phyloP scores from a whole-genome alignment of 2,797 vertebrate species.

The Sparidentex hasta region DNA sequence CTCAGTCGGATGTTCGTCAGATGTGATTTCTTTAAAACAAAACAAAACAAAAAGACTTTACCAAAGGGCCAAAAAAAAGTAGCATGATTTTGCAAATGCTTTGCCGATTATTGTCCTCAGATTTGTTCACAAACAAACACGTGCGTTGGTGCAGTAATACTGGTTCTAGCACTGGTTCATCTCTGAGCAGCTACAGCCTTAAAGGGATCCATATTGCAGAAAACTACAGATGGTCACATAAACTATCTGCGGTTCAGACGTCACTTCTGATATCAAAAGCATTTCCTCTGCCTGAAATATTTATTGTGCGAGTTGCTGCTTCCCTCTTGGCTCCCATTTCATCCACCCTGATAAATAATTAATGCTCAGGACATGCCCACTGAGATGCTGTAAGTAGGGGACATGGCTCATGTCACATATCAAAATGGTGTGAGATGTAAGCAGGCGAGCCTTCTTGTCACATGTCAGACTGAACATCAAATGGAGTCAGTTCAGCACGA shows the following conservation, averaged over 20 bases:
- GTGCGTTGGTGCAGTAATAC: not conserved
- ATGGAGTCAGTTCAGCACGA: constrained; percentile 28
- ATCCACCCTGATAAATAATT: constrained; percentile 60
- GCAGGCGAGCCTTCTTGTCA: constrained; percentile 30
- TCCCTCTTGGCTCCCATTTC: constrained; percentile 44
- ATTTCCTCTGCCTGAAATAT: constrained; percentile 18
- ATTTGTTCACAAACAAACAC: not conserved
- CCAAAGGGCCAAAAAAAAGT: not conserved
- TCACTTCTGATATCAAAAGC: constrained; percentile 16
- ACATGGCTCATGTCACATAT: constrained; percentile 56
- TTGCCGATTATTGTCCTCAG: not conserved
- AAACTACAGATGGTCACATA: not conserved
- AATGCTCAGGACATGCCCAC: constrained; percentile 50
- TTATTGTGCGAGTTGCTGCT: constrained; percentile 17
- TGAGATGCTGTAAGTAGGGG: constrained; percentile 52
- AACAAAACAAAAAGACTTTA: too few species aligned
- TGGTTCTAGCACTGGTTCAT: not conserved
- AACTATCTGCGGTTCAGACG: constrained; percentile 9
- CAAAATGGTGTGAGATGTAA: constrained; percentile 42
- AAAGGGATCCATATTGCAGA: not conserved
- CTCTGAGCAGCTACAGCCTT: not conserved
- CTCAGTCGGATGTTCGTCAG: not conserved
- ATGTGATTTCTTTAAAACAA: too few species aligned
- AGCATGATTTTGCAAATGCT: not conserved
- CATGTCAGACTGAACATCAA: constrained; percentile 40